Conservation (phyloP, 2,888 invertebrate species). For the Operophtera brumata region DNA sequence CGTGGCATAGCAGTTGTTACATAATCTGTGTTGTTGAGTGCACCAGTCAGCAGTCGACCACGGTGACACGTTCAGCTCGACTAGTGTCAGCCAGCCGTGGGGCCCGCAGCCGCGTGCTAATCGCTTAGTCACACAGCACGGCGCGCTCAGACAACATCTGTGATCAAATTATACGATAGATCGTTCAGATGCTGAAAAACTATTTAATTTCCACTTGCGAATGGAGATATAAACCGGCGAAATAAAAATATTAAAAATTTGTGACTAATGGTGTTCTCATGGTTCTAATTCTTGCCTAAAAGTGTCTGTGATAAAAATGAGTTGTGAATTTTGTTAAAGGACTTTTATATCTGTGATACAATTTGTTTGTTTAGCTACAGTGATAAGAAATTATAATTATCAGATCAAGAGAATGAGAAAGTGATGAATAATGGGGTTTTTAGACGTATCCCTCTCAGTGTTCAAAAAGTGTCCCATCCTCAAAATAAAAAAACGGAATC, state of each 20-base stretch:
- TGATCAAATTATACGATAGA: slow-evolving; percentile 21
- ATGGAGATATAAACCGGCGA: too few relatives aligned
- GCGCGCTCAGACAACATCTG: slow-evolving; percentile 48
- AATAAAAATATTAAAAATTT: too few relatives aligned
- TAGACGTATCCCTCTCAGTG: slow-evolving; percentile 64
- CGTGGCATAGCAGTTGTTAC: neutral
- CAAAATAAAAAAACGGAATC: slow-evolving; percentile 54
- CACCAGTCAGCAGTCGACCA: slow-evolving; percentile 21
- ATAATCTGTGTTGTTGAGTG: slow-evolving; percentile 17
- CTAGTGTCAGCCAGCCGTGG: neutral
- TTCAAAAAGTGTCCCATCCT: slow-evolving; percentile 72
- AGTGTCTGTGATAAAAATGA: neutral
- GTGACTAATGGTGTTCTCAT: too few relatives aligned
- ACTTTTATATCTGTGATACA: neutral
- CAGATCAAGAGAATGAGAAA: neutral
- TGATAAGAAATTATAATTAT: neutral
- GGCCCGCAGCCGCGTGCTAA: slow-evolving; percentile 45
- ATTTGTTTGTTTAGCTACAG: neutral
- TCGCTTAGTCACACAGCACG: slow-evolving; percentile 62
- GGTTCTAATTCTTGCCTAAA: too few relatives aligned
- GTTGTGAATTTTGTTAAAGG: neutral
- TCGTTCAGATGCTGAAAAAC: too few relatives aligned
- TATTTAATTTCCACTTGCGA: too few relatives aligned
- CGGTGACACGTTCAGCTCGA: slow-evolving; percentile 35
- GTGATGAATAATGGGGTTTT: slow-evolving; percentile 56